phyloP scores from a whole-genome alignment of 1,140 invertebrate genomes.

The Diuraphis noxia region DNA sequence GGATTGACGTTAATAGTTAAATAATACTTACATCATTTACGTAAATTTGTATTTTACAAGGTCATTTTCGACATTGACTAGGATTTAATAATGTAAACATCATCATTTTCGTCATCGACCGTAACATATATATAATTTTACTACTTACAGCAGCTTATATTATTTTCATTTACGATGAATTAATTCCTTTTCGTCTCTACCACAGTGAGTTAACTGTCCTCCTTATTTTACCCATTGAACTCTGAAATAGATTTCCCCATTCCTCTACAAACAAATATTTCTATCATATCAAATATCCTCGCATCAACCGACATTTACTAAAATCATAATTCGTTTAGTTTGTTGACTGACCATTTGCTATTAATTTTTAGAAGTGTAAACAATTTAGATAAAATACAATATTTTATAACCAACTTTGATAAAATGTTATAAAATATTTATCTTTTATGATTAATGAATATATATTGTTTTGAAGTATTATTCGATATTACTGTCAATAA shows the following conservation, averaged over 20 bases:
- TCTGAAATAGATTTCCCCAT: not conserved
- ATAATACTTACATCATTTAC: too few relatives aligned
- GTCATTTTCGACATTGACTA: too few relatives aligned
- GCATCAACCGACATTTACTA: not conserved
- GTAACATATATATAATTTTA: not conserved
- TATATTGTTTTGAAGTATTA: too few relatives aligned
- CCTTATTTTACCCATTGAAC: not conserved
- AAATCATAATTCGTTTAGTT: not conserved
- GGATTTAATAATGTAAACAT: too few relatives aligned
- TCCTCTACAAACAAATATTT: not conserved
- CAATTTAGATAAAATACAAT: not conserved
- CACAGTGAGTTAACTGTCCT: not conserved
- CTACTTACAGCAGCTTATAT: not conserved
- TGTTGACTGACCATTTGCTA: not conserved
- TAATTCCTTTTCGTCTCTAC: not conserved
- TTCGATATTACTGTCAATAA: not conserved
- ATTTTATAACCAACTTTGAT: not conserved
- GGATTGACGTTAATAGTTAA: too few relatives aligned
- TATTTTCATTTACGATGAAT: not conserved
- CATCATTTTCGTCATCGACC: too few relatives aligned
- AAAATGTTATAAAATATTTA: not conserved
- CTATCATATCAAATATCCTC: not conserved
- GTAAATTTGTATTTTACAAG: too few relatives aligned
- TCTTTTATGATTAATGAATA: not conserved
- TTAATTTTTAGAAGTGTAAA: not conserved